A percentile compares a stretch with the other conserved stretches of the same genome.
Evolutionary conservation across 2,888 invertebrate genomes (phyloP).

Genomic region (Nesidiocoris tenuis): DNA sequence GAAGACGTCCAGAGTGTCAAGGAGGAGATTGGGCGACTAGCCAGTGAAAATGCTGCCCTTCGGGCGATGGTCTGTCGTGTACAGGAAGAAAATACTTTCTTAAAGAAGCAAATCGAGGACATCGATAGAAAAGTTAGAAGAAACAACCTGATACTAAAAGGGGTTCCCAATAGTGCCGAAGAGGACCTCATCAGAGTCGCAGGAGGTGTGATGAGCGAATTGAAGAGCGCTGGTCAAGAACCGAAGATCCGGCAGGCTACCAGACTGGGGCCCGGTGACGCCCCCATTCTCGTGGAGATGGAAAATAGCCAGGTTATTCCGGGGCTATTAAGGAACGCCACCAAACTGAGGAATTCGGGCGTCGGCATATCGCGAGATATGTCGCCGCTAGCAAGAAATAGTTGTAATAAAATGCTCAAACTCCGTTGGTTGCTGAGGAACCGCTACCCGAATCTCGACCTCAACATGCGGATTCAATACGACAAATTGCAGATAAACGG

Average conservation of each 20-base stretch:
- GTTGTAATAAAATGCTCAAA: background rate
- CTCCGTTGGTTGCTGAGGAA: background rate
- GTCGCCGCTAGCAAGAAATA: background rate
- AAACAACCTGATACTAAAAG: background rate
- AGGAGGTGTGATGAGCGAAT: background rate
- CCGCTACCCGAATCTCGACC: background rate
- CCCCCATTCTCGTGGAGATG: background rate
- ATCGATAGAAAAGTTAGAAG: background rate
- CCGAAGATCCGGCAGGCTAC: background rate
- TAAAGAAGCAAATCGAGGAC: background rate
- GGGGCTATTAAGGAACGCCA: background rate
- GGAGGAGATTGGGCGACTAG: background rate
- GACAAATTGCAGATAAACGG: background rate
- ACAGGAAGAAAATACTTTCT: background rate
- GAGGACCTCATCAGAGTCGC: background rate
- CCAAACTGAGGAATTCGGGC: background rate
- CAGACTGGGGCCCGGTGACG: background rate
- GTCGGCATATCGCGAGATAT: background rate
- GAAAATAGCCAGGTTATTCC: background rate
- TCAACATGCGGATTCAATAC: background rate
- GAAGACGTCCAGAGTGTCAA: background rate
- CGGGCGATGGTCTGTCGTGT: background rate
- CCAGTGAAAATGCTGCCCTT: background rate
- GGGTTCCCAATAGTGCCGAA: background rate
- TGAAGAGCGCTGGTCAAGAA: background rate